Conservation (phyloP, 2,113 vertebrate genomes). For the Burhinus bistriatus region DNA sequence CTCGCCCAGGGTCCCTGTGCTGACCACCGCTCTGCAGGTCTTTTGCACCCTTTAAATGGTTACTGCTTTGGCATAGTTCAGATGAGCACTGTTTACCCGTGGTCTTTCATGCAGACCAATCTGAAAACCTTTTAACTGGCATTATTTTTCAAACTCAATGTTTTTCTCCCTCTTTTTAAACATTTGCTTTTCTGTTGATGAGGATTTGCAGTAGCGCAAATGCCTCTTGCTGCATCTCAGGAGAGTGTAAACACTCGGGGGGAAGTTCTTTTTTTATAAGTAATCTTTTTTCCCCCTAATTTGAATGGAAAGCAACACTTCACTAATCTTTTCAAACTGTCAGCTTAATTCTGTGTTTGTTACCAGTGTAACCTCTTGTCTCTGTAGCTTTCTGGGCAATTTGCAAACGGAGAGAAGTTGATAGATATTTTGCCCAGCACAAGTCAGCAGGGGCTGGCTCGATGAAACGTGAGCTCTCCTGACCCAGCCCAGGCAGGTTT, state of each 20-base stretch:
- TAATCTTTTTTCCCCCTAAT: not conserved
- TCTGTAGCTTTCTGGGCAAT: not conserved
- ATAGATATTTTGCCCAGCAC: not conserved
- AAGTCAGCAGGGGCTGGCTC: not conserved
- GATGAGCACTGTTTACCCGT: not conserved
- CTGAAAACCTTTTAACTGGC: not conserved
- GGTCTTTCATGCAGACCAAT: not conserved
- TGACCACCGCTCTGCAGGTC: accelerated
- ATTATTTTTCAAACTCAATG: not conserved
- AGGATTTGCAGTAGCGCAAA: not conserved
- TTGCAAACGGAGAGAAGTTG: not conserved
- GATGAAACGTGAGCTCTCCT: not conserved
- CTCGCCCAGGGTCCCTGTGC: not conserved
- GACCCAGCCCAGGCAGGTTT: not conserved
- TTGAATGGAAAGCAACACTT: constrained; percentile 1
- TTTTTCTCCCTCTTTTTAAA: not conserved
- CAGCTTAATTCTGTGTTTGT: not conserved
- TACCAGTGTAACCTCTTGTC: not conserved
- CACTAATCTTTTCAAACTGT: not conserved
- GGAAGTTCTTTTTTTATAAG: not conserved
- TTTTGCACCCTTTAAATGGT: not conserved
- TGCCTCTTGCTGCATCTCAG: not conserved
- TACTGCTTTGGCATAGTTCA: not conserved
- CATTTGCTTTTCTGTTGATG: not conserved
- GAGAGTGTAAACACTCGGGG: not conserved